Base-by-base conservation (phyloP, 2,797 vertebrate species). In the Pangasius djambal region DNA sequence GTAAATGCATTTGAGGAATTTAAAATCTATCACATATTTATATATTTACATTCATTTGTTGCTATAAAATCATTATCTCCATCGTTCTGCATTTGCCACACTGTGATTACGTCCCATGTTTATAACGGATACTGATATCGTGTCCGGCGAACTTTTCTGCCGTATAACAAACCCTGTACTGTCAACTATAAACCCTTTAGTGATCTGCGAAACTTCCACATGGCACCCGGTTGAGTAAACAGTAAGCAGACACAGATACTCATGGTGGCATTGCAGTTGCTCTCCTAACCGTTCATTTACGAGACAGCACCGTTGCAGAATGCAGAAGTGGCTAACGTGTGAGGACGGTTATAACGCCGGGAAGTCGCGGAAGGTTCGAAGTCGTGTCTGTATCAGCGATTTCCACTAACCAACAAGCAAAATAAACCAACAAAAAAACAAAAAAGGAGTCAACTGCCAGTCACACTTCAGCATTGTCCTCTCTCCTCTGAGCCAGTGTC, bases 391-490 rank as follows among this genome's bases (percentile, higher is more conserved):
- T 82, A 90, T 92, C 92, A 93, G 92, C 89, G 78, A 61, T 70
- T 93, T 93, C 92, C 85, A 91, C 72, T 72, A 69, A 69, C 69
- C 65, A 69, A 50, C 61, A 52, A 82, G 48, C 48, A 48, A 48
- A 48, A 48, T 1, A 48, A 44, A 44, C 44, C 69, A 34, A 55
- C 78, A 79, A 61, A 16, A 77, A 7, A 65, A 25, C 4, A 84
- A 48, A 70, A 81, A 74, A 87, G 85, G 81, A 88, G 74, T 89
- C 86, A 87, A 84, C 87, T 91, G 89, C 89, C 90, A 91, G 87
- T 92, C 91, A 93, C 86, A 72, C 88, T 90, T 93, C 95, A 95
- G 92, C 93, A 44, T 84, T 75, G 55, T 75, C 40, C 77, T 90
- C 63, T 37, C 74, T 90, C 31, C 31, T 84, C 55, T 25, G 44